Evolutionary conservation across 2,113 vertebrate genomes (phyloP).

Genomic region (Verasper variegatus): DNA sequence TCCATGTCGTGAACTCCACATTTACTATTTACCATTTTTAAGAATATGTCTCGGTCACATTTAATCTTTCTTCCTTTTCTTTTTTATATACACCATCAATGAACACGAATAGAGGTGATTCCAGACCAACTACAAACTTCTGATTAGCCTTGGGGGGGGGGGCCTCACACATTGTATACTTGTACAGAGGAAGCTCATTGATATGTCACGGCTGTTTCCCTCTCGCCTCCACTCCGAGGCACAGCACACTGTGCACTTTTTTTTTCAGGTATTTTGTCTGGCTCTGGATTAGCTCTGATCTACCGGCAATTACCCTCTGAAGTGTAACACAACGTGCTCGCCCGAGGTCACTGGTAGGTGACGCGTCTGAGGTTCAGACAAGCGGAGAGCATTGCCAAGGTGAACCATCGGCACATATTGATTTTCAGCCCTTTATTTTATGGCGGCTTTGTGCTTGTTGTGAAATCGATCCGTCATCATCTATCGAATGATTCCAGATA

Average conservation of each 20-base stretch:
- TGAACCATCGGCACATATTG: slow-evolving; percentile 14
- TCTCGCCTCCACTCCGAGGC: slow-evolving; percentile 42
- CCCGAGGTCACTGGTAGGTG: slow-evolving; percentile 48
- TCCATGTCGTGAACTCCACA: neutral
- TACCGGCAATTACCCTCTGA: slow-evolving; percentile 75
- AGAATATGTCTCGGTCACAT: slow-evolving; percentile 1
- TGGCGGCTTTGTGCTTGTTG: neutral
- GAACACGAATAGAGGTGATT: slow-evolving; percentile 29
- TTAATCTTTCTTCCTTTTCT: neutral
- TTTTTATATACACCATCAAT: slow-evolving; percentile 2
- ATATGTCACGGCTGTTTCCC: slow-evolving; percentile 58
- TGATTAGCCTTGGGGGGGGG: slow-evolving; percentile 48
- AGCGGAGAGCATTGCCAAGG: slow-evolving; percentile 47
- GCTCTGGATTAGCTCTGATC: slow-evolving; percentile 76
- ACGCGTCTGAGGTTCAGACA: slow-evolving; percentile 32
- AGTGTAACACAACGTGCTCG: slow-evolving; percentile 62
- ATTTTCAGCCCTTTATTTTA: slow-evolving; percentile 22
- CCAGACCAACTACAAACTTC: slow-evolving; percentile 30
- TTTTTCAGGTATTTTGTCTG: slow-evolving; percentile 71
- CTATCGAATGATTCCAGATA: neutral
- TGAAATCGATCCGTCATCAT: neutral
- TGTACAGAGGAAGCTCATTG: slow-evolving; percentile 67
- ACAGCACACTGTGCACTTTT: slow-evolving; percentile 39
- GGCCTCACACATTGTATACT: slow-evolving; percentile 47
- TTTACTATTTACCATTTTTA: slow-evolving; percentile 6